Evolutionary conservation across 1,140 invertebrate genomes (phyloP).

Genomic region (Magallana gigas): DNA sequence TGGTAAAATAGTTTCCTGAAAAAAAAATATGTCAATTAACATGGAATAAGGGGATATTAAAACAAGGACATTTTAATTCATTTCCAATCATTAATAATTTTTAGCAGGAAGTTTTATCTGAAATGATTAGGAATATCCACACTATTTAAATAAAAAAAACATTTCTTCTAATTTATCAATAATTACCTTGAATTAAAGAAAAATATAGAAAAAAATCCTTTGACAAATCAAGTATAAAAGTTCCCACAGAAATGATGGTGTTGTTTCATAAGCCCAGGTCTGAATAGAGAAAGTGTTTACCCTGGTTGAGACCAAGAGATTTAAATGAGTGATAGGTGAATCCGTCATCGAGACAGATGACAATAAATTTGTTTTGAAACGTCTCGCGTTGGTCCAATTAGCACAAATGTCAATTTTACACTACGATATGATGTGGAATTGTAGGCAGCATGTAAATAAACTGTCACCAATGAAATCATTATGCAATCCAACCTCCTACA

Average conservation of each 20-base stretch:
- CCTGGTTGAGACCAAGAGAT: background rate
- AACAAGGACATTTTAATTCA: background rate
- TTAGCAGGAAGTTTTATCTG: background rate
- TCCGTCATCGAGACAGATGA: conserved; percentile 21
- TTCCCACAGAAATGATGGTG: background rate
- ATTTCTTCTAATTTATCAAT: too few relatives aligned
- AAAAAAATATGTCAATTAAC: background rate
- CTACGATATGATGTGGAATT: background rate
- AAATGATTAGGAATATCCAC: background rate
- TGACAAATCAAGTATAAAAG: background rate
- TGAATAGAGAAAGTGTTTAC: conserved; percentile 9
- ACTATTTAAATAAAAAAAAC: background rate
- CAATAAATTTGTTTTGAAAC: conserved; percentile 11
- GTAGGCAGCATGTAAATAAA: conserved; percentile 13
- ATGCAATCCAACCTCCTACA: conserved; percentile 28
- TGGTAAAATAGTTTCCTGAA: background rate
- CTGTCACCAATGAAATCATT: background rate
- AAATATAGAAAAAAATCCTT: background rate
- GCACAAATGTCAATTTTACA: conserved; percentile 34
- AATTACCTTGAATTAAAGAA: background rate
- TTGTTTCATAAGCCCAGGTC: background rate
- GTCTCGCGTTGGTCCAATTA: conserved; percentile 15
- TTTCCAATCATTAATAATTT: background rate
- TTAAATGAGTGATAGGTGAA: conserved; percentile 35
- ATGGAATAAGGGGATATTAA: background rate